phyloP scores from a whole-genome alignment of 2,113 vertebrate genomes.

The Eretmochelys imbricata region DNA sequence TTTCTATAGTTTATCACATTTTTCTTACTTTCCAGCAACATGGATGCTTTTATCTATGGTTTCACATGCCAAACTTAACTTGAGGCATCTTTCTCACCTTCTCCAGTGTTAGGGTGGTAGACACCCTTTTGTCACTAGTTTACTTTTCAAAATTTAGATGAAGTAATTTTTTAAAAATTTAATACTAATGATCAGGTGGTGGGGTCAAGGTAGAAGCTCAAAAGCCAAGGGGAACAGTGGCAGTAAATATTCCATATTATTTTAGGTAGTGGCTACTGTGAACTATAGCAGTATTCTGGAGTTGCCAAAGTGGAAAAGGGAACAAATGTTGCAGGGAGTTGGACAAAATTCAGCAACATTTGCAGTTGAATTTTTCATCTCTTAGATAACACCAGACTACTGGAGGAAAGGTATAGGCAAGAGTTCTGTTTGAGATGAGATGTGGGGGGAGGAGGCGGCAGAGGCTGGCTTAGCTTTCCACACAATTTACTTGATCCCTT shows the following conservation, averaged over 20 bases:
- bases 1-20: neutral
- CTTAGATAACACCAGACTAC: accelerated
- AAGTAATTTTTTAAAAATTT: neutral
- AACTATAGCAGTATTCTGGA: neutral
- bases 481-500: neutral
- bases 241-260: neutral
- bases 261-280: neutral
- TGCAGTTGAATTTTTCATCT: accelerated
- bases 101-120: neutral
- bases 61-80: neutral
- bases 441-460: accelerated
- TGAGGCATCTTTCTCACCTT: neutral
- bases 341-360: neutral
- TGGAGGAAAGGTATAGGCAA: neutral
- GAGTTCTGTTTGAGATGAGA: neutral
- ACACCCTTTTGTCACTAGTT: neutral
- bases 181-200: neutral
- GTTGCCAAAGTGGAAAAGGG: neutral
- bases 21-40: neutral
- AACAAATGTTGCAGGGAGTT: accelerated
- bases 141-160: neutral
- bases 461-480: neutral
- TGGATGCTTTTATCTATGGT: neutral
- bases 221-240: neutral
- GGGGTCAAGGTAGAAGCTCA: neutral